Conservation (phyloP, 2,888 invertebrate genomes). For the Drymonia ruficornis region DNA sequence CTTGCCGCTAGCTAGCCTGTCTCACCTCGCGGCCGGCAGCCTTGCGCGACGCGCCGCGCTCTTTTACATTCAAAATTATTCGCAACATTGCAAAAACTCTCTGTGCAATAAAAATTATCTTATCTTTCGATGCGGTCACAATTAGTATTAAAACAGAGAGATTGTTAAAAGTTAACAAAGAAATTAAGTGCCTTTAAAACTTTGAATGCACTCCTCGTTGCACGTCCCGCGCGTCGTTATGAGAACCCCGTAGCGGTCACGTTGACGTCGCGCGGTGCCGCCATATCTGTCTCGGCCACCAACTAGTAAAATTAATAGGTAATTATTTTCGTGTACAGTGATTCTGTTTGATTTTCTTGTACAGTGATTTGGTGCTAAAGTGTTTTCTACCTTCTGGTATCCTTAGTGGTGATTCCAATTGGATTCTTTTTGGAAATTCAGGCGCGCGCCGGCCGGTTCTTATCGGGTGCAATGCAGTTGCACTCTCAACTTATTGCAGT, state of each 20-base stretch:
- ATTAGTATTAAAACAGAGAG: constrained; percentile 73
- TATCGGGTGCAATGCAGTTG: constrained; percentile 85
- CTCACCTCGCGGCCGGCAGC: constrained; percentile 85
- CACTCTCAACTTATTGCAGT: constrained; percentile 85
- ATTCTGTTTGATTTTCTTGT: constrained; percentile 60
- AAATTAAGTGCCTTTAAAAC: constrained; percentile 76
- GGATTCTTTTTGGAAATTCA: constrained; percentile 79
- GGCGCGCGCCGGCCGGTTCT: constrained; percentile 84
- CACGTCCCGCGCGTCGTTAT: constrained; percentile 91
- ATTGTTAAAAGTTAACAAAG: constrained; percentile 61
- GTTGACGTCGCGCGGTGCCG: constrained; percentile 88
- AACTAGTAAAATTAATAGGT: constrained; percentile 86
- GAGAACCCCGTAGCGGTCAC: constrained; percentile 90
- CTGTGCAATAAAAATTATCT: constrained; percentile 81
- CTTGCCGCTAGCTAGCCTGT: constrained; percentile 84
- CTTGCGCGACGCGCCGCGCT: constrained; percentile 85
- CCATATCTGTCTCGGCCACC: constrained; percentile 88
- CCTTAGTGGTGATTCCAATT: constrained; percentile 67
- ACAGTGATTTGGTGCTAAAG: constrained; percentile 73
- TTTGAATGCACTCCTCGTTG: constrained; percentile 87
- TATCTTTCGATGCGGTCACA: constrained; percentile 69
- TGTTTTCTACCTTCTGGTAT: constrained; percentile 62
- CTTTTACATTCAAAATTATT: constrained; percentile 85
- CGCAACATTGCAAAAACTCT: constrained; percentile 84
- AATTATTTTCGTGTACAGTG: constrained; percentile 83